These are phyloP conservation scores for Manis pentadactyla DNA, from an alignment of 2,797 vertebrate genomes.

Conservation along the genomic window DNA sequence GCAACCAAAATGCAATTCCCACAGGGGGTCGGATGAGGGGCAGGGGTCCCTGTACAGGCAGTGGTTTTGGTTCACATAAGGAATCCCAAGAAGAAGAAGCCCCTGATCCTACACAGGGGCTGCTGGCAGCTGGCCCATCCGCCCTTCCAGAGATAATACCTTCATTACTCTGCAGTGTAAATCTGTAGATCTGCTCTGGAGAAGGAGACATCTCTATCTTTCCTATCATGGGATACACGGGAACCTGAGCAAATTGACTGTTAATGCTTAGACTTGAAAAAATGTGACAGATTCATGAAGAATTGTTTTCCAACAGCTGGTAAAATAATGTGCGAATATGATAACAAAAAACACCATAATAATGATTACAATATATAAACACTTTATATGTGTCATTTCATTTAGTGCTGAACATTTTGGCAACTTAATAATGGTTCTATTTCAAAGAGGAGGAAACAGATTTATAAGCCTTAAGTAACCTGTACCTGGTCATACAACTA, in stretches of 20 bases:
- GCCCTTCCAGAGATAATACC: neutral
- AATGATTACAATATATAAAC: neutral
- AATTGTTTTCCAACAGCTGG: neutral
- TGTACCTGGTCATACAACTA: neutral
- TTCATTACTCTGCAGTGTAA: neutral
- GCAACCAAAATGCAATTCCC: neutral
- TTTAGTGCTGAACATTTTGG: neutral
- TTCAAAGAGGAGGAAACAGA: neutral
- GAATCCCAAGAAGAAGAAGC: neutral
- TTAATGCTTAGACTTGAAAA: neutral
- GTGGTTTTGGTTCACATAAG: neutral
- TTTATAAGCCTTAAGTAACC: neutral
- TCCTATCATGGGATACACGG: neutral
- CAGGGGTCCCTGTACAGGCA: neutral
- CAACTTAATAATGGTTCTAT: neutral
- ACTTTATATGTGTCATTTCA: neutral
- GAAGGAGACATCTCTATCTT: neutral
- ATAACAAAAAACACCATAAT: neutral
- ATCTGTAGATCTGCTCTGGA: neutral
- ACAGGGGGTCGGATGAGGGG: neutral
- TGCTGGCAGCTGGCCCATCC: neutral
- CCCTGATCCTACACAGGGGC: neutral
- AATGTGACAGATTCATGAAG: neutral
- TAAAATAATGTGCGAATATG: neutral
- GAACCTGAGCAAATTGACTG: neutral